Evolutionary conservation across 2,113 vertebrate genomes (phyloP).

Genomic region (Platichthys stellatus): DNA sequence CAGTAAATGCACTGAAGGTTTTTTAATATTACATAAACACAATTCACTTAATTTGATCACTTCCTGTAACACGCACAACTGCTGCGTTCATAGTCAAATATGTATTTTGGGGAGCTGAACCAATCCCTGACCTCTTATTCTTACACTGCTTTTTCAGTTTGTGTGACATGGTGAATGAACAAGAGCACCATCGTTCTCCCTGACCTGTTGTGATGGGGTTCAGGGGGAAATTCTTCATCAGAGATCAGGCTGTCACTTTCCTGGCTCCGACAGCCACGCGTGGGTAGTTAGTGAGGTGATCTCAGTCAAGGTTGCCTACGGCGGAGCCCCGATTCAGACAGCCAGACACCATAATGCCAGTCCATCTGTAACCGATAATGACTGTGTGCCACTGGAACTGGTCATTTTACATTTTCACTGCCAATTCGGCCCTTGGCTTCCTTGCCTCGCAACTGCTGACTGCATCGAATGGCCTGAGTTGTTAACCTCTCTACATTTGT

Average conservation of each 20-base stretch:
- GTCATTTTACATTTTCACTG: conserved; percentile 75
- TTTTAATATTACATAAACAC: background rate
- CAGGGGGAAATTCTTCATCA: conserved; percentile 71
- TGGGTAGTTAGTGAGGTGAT: conserved; percentile 77
- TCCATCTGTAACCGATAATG: conserved; percentile 78
- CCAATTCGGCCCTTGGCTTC: conserved; percentile 65
- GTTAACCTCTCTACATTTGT: conserved; percentile 72
- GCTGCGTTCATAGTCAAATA: background rate
- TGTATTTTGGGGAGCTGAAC: conserved; percentile 4
- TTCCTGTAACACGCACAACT: background rate
- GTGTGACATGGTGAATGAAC: conserved; percentile 65
- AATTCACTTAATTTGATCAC: background rate
- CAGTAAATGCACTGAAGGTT: background rate
- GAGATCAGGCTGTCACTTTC: conserved; percentile 69
- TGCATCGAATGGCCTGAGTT: conserved; percentile 61
- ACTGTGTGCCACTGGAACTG: conserved; percentile 75
- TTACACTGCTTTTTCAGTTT: conserved; percentile 23
- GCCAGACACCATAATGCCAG: conserved; percentile 81
- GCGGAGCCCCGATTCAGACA: conserved; percentile 77
- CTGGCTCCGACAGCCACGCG: conserved; percentile 65
- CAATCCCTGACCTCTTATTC: conserved; percentile 5
- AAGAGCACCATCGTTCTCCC: conserved; percentile 56
- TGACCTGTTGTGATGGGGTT: conserved; percentile 71
- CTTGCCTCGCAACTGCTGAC: conserved; percentile 69
- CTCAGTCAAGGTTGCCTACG: conserved; percentile 77